These are phyloP conservation scores for Panulirus ornatus DNA, from an alignment of 1,140 invertebrate species.

Conservation along the genomic window DNA sequence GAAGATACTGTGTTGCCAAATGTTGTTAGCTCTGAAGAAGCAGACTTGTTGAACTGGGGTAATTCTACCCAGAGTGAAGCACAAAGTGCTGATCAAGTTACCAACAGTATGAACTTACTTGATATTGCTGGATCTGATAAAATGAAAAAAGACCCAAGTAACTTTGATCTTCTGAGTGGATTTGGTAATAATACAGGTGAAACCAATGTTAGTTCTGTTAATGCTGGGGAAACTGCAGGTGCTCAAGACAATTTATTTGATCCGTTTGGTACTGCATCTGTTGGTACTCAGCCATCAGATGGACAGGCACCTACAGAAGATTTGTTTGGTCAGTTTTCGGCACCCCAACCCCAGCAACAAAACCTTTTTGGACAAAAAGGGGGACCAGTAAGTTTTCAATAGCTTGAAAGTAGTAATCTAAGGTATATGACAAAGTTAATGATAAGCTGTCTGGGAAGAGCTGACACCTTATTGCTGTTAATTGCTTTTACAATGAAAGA, in stretches of 20 bases:
- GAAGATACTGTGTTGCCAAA: background rate
- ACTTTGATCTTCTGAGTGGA: slow-evolving; percentile 84
- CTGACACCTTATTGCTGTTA: too few relatives aligned
- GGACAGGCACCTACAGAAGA: slow-evolving; percentile 24
- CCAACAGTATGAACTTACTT: slow-evolving; percentile 30
- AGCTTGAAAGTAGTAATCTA: too few relatives aligned
- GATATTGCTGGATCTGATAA: slow-evolving; percentile 70
- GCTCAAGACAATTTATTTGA: slow-evolving; percentile 76
- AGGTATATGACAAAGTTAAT: too few relatives aligned
- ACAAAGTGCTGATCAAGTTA: background rate
- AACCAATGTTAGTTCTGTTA: slow-evolving; percentile 26
- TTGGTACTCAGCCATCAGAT: background rate
- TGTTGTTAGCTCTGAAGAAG: slow-evolving; percentile 76
- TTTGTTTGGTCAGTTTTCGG: slow-evolving; percentile 49
- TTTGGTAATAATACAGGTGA: slow-evolving; percentile 77
- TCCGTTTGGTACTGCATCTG: slow-evolving; percentile 72
- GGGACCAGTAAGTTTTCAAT: slow-evolving; percentile 24
- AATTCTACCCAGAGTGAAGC: background rate
- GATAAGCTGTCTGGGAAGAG: too few relatives aligned
- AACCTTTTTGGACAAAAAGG: background rate
- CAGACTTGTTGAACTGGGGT: slow-evolving; percentile 79
- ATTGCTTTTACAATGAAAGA: too few relatives aligned
- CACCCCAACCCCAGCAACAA: slow-evolving; percentile 1
- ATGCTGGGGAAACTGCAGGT: slow-evolving; percentile 57
- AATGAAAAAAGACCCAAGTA: slow-evolving; percentile 75